Conservation (phyloP, 2,797 vertebrate species). For the Valencia hispanica region DNA sequence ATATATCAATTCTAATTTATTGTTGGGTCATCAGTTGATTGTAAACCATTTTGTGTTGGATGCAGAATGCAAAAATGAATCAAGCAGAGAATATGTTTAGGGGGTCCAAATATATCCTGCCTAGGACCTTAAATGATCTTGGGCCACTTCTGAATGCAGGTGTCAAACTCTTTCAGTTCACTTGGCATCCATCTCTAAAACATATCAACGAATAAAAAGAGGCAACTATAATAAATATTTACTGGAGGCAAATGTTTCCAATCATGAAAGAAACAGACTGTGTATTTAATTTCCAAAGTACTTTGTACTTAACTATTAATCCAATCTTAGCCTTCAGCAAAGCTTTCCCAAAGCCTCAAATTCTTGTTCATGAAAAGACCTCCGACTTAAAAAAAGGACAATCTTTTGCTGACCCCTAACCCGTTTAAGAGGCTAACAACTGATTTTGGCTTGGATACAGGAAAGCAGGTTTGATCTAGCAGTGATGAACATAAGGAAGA, state of each 20-base stretch:
- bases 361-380: conserved; percentile 29
- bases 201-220: conserved; percentile 15
- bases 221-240: background rate
- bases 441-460: background rate
- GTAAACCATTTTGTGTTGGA: background rate
- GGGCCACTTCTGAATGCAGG: background rate
- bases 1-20: background rate
- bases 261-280: conserved; percentile 17
- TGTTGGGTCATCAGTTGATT: background rate
- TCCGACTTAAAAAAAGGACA: conserved; percentile 23
- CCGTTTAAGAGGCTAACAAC: conserved; percentile 5
- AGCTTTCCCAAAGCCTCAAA: conserved; percentile 27
- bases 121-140: background rate
- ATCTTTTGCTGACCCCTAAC: conserved; percentile 16
- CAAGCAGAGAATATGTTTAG: background rate
- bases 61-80: background rate
- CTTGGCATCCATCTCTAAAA: conserved; percentile 22
- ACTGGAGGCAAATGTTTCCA: conserved; percentile 1
- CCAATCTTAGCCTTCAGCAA: conserved; percentile 19
- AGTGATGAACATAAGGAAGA: conserved; percentile 2
- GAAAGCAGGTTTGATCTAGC: conserved; percentile 9
- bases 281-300: conserved; percentile 12
- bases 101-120: background rate
- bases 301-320: conserved; percentile 27
- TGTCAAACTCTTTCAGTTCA: conserved; percentile 14